Percentiles rank a stretch among this genome's conserved stretches.
Evolutionary conservation across 1,140 invertebrate genomes (phyloP).

Genomic region (Scaptomyza hsui): DNA sequence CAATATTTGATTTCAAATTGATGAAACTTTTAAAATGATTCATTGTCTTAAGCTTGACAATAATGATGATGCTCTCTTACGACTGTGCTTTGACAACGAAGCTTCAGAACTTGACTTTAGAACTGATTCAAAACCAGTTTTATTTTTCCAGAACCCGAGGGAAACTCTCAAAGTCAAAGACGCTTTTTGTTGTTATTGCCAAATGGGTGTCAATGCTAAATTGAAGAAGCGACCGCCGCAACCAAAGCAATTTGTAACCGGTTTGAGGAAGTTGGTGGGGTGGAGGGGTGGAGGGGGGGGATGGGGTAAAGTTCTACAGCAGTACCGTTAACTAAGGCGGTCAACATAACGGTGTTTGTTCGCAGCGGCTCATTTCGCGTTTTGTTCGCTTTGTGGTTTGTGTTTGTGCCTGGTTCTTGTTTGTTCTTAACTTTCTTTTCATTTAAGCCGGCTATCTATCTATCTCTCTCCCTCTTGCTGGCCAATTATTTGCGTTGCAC

Average conservation of each 20-base stretch:
- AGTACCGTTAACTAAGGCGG: slow-evolving; percentile 74
- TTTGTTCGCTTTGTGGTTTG: background rate
- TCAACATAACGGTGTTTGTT: slow-evolving; percentile 70
- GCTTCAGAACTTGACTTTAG: background rate
- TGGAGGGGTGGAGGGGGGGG: background rate
- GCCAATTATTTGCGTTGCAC: slow-evolving; percentile 77
- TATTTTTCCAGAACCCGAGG: slow-evolving; percentile 6
- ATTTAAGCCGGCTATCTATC: slow-evolving; percentile 51
- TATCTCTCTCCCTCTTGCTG: slow-evolving; percentile 12
- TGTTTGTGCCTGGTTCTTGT: slow-evolving; percentile 7
- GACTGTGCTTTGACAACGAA: slow-evolving; percentile 15
- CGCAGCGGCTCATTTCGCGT: slow-evolving; percentile 9
- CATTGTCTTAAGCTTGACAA: background rate
- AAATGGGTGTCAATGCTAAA: slow-evolving; percentile 69
- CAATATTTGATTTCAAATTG: background rate
- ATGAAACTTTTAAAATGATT: background rate
- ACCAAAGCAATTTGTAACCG: slow-evolving; percentile 50
- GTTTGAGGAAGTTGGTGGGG: slow-evolving; percentile 44
- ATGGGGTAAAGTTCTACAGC: slow-evolving; percentile 26
- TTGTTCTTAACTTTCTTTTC: slow-evolving; percentile 68
- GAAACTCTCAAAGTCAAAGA: slow-evolving; percentile 11
- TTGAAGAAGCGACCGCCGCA: slow-evolving; percentile 34
- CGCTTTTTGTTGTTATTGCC: slow-evolving; percentile 33
- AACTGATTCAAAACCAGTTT: slow-evolving; percentile 35
- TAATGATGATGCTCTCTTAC: too few relatives aligned